phyloP scores from a whole-genome alignment of 1,140 invertebrate species.

The Battus philenor region DNA sequence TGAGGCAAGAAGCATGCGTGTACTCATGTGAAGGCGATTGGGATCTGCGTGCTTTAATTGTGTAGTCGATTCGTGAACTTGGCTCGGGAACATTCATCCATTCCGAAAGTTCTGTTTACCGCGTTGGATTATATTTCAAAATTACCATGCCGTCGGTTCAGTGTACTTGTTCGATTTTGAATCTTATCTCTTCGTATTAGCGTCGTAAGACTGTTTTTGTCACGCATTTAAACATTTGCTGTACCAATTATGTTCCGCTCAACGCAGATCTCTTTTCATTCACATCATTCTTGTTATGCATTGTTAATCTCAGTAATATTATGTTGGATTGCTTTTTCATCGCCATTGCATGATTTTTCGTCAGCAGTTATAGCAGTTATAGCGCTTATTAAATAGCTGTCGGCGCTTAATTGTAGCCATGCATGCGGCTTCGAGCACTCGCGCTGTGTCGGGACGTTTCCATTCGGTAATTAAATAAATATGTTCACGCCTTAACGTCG shows the following conservation, averaged over 20 bases:
- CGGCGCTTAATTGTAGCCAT: constrained; percentile 7
- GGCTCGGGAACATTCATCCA: constrained; percentile 4
- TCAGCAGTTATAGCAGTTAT: constrained; percentile 9
- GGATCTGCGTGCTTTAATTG: constrained; percentile 47
- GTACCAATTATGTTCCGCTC: constrained; percentile 11
- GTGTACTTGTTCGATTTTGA: constrained; percentile 7
- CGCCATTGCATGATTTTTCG: constrained; percentile 20
- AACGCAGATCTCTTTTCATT: constrained; percentile 43
- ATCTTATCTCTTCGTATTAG: constrained; percentile 14
- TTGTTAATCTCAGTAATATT: constrained; percentile 17
- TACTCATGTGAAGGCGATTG: constrained; percentile 46
- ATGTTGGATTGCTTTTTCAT: constrained; percentile 23
- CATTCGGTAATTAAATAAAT: constrained; percentile 13
- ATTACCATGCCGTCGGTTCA: constrained; percentile 7
- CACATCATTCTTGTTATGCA: constrained; percentile 15
- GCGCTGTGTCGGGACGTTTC: constrained; percentile 3
- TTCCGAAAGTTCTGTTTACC: constrained; percentile 3
- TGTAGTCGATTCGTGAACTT: constrained; percentile 9
- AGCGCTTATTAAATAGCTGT: constrained; percentile 9
- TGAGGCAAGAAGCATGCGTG: constrained; percentile 80
- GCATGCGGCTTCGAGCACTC: constrained; percentile 2
- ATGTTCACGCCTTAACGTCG: constrained; percentile 11
- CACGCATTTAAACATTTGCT: constrained; percentile 5
- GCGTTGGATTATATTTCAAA: constrained; percentile 7
- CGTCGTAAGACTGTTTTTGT: not conserved